Percentiles rank a stretch among this genome's conserved stretches.
Conservation (phyloP, 2,113 vertebrate species). For the Litocranius walleri region DNA sequence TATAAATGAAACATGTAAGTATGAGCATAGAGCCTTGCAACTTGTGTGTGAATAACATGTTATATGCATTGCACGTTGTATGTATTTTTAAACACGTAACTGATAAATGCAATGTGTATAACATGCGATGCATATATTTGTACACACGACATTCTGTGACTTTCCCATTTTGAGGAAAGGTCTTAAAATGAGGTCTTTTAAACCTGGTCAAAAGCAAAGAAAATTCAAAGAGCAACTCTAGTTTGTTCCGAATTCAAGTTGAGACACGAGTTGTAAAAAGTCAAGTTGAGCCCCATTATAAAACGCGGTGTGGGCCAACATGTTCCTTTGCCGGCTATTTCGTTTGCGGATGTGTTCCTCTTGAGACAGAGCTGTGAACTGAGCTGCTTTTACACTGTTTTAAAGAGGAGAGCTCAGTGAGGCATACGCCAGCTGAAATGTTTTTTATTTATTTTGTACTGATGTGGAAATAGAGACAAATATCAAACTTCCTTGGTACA, state of each 20-base stretch:
- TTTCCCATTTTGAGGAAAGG: neutral
- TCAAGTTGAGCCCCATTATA: neutral
- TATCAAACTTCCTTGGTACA: neutral
- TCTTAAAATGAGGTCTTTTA: neutral
- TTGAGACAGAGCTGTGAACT: neutral
- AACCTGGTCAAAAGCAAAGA: neutral
- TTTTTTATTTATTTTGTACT: neutral
- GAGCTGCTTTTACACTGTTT: neutral
- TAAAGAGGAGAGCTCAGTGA: neutral
- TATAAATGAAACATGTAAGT: neutral
- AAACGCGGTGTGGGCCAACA: neutral
- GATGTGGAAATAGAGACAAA: fast-evolving
- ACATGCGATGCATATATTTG: neutral
- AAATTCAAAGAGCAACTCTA: neutral
- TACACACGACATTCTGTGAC: neutral
- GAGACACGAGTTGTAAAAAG: neutral
- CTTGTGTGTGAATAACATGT: neutral
- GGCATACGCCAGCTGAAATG: neutral
- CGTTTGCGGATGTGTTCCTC: neutral
- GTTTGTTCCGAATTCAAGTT: neutral
- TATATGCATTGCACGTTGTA: neutral
- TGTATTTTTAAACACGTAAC: fast-evolving
- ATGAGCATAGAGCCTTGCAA: fast-evolving
- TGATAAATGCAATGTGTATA: neutral
- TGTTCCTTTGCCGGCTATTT: no score